Evolutionary conservation across 30 jellyfish, hydroid and myxozoan species (phyloP).

Genomic region (Hydra vulgaris): DNA sequence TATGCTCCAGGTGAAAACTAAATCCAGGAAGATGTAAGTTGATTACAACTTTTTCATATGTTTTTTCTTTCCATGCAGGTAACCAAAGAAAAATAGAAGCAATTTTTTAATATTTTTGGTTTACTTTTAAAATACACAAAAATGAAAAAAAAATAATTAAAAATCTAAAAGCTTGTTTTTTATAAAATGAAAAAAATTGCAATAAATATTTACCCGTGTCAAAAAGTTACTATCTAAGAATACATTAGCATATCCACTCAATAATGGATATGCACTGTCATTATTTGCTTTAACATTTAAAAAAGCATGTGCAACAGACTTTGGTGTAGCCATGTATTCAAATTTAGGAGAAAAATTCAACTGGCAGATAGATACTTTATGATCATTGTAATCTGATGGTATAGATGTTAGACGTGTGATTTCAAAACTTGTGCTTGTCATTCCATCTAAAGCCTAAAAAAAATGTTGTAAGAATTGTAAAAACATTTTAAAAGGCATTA

Average conservation of each 20-base stretch:
- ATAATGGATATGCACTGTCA: slow-evolving; percentile 73
- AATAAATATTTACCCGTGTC: slow-evolving; percentile 47
- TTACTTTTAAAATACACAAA: no score
- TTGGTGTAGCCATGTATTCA: slow-evolving; percentile 68
- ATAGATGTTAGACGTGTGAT: slow-evolving; percentile 64
- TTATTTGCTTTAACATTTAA: slow-evolving; percentile 62
- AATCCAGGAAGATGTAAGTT: no score
- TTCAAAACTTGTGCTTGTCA: slow-evolving; percentile 76
- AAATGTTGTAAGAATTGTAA: neutral
- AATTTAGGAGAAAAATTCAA: slow-evolving; percentile 59
- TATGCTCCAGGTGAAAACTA: no score
- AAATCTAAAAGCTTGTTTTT: no score
- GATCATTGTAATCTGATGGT: slow-evolving; percentile 49
- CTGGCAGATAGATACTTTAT: slow-evolving; percentile 70
- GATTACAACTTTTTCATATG: no score
- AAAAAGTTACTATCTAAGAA: slow-evolving; percentile 75
- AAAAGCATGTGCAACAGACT: slow-evolving; percentile 80
- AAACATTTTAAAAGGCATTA: no score
- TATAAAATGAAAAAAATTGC: no score
- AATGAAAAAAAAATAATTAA: no score
- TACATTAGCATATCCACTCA: slow-evolving; percentile 84
- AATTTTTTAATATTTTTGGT: no score
- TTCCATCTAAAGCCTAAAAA: slow-evolving; percentile 41
- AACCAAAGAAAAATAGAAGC: no score
- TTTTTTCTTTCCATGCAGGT: no score